Evolutionary conservation across 2,113 vertebrate species (phyloP), one percentile per base, ranked within the genome.

Genomic region (Phylloscopus trochilus): DNA sequence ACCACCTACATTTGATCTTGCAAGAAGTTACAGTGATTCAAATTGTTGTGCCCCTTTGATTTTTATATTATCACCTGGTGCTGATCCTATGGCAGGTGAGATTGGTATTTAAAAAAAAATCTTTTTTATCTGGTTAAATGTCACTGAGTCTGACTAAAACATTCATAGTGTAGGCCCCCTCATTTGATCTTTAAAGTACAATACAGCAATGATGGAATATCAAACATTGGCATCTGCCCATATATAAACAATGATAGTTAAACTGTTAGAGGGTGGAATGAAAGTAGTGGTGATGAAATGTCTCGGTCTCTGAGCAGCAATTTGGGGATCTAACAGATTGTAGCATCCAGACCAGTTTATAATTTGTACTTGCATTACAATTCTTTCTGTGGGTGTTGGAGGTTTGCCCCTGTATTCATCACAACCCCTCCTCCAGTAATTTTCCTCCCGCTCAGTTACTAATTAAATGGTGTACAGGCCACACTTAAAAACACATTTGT

Each of bases 41-140:
- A 98, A 93, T 82, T 99, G 98, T 90, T 99, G 99, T 91, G 97
- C 97, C 8, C 99, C 99, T 33, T 96, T 99, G 91, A 98, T 99
- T 93, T 99, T 99, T 35, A 92, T 99, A 53, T 96, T 99, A 52
- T 99, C 99, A 24, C 98, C 99, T 11, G 98, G 99, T 39, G 98
- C 98, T 70, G 99, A 99, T 93, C 99, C 99, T 56, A 99, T 99
- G 96, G 98, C 99, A 98, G 99, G 99, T 99, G 94, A 98, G 97
- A 70, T 21, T 83, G 39, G 10, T 58, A 23, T 69, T 78, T 41
- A 60, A 76, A 87, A 60, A 76, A 87, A 70, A 23, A 8, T 10
- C 3, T 51, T 10, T 86, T 87, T 81, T 11, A 15, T 66, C 59
- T 77, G 27, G 19, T 83, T 77, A 92, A 90, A 86, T 81, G 68